phyloP scores from a whole-genome alignment of 2,888 invertebrate genomes.

The Anagyrus pseudococci region DNA sequence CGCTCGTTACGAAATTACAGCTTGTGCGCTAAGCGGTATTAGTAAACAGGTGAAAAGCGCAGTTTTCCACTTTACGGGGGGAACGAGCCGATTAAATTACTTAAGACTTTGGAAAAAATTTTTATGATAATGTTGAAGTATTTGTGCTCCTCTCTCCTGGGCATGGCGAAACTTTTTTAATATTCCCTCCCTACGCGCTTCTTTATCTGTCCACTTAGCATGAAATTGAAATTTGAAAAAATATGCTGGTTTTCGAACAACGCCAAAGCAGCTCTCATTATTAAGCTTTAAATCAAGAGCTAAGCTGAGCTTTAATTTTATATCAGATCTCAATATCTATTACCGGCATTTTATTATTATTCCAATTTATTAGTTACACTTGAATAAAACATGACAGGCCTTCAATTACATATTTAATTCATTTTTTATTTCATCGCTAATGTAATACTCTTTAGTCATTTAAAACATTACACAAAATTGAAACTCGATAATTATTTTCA shows the following conservation, averaged over 20 bases:
- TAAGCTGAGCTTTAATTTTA: too few relatives aligned
- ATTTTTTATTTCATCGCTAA: too few relatives aligned
- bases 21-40: too few relatives aligned
- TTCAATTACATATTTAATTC: too few relatives aligned
- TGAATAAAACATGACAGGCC: too few relatives aligned
- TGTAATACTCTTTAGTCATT: too few relatives aligned
- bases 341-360: too few relatives aligned
- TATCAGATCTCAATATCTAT: too few relatives aligned
- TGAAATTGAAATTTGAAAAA: constrained; percentile 4
- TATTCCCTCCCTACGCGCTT: constrained; percentile 3
- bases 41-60: neutral
- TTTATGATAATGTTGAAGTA: neutral
- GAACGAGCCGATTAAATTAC: neutral
- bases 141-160: neutral
- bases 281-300: neutral
- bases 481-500: too few relatives aligned
- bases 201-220: neutral
- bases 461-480: too few relatives aligned
- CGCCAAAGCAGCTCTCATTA: neutral
- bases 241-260: neutral
- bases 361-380: too few relatives aligned
- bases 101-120: neutral
- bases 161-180: constrained; percentile 23
- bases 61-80: neutral
- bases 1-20: neutral